Evolutionary conservation across 2,113 vertebrate genomes (phyloP).

Genomic region (Bubo scandiacus): DNA sequence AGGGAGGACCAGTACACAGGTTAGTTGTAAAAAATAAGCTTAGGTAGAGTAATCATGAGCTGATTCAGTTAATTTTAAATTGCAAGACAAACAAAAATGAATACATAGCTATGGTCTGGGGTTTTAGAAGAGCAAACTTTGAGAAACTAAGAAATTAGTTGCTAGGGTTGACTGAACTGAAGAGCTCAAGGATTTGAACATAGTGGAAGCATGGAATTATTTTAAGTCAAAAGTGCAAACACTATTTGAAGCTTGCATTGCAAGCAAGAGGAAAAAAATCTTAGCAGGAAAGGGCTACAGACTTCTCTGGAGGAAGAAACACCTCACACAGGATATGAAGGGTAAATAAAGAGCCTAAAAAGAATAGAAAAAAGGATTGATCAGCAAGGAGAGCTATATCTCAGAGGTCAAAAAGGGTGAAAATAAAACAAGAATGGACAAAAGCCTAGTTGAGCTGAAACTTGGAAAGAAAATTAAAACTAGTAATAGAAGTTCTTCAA

Average conservation of each 20-base stretch:
- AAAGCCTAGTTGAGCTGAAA: neutral
- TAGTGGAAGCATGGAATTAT: neutral
- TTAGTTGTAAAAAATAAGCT: neutral
- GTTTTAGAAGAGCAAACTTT: neutral
- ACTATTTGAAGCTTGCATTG: neutral
- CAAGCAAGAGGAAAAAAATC: neutral
- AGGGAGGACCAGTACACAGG: neutral
- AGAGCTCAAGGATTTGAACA: neutral
- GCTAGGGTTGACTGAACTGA: neutral
- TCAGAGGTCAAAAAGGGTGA: neutral
- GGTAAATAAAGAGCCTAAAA: conserved; percentile 5
- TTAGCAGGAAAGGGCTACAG: neutral
- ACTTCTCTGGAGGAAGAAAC: neutral
- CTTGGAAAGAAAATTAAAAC: conserved; percentile 7
- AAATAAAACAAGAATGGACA: neutral
- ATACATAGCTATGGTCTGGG: neutral
- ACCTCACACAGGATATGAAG: neutral
- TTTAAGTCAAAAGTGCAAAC: conserved; percentile 5
- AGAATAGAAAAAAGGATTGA: neutral
- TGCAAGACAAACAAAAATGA: neutral
- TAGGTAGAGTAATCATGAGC: neutral
- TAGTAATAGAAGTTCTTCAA: neutral
- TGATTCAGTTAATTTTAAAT: neutral
- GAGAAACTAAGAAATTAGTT: neutral
- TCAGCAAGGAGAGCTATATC: neutral